Conservation (phyloP, 2,113 vertebrate genomes). For the Siniperca knerii region DNA sequence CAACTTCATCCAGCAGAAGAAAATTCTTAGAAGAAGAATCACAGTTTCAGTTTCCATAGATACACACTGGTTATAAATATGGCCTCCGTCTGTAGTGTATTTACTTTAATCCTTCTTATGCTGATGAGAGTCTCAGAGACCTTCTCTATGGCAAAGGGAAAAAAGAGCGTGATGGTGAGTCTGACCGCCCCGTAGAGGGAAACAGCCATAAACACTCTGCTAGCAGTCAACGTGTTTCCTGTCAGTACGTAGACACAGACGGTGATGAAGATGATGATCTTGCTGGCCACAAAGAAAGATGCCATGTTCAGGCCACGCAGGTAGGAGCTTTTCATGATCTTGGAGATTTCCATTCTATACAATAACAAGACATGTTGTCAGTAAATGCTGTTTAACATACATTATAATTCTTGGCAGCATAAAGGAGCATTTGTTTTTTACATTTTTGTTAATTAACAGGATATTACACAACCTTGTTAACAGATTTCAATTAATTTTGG, state of each 20-base stretch:
- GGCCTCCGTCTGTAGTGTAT: not conserved
- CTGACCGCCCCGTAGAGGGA: conserved; percentile 90
- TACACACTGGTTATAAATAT: not conserved
- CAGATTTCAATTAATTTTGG: not conserved
- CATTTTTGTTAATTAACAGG: not conserved
- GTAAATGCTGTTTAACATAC: not conserved
- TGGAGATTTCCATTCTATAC: conserved; percentile 92
- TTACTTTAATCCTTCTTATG: conserved; percentile 93
- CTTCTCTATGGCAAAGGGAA: conserved; percentile 92
- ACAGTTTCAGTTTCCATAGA: not conserved
- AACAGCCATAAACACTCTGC: conserved; percentile 91
- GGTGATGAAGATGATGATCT: conserved; percentile 94
- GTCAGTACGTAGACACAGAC: conserved; percentile 90
- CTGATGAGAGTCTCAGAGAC: conserved; percentile 91
- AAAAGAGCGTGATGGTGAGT: conserved; percentile 94
- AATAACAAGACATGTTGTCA: conserved; percentile 14
- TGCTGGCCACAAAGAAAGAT: conserved; percentile 93
- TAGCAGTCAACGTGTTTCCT: conserved; percentile 89
- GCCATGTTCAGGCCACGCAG: conserved; percentile 95
- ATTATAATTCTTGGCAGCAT: not conserved
- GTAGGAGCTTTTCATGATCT: conserved; percentile 93
- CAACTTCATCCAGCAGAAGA: conserved; percentile 90
- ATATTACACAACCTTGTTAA: not conserved
- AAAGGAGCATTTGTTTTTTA: not conserved
- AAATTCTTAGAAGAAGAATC: conserved; percentile 82